Evolutionary conservation across 2,888 invertebrate species (phyloP), one percentile per base, ranked within the genome.

Genomic region (Tortricodes alternella): DNA sequence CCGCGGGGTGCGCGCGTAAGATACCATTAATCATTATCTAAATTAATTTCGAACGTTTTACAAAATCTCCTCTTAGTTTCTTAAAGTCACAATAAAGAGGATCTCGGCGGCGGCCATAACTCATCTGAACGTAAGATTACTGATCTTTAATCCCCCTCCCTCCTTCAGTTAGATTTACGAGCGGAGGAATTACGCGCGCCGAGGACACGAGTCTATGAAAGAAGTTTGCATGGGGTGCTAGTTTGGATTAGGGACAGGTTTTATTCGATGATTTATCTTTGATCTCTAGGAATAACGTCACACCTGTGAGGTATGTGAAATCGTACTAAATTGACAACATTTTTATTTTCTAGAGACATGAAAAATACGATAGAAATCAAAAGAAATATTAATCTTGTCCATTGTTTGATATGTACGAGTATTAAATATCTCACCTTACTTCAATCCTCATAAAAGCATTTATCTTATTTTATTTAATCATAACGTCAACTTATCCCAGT

Each of bases 81-180:
- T 90, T 89, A 89, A 88, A 89, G 89, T 89, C 89, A 89, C 89
- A 89, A 89, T 89, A 89, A 89, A 88, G 89, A 84, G 89, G 88
- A 83, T 83, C 82, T 80, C 74, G 78, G 73, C 71, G 73, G 67
- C 62, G 91, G 89, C 92, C 92, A 93, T 93, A 93, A 93, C 91
- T 93, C 93, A 93, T 93, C 93, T 88, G 90, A 89, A 76, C 92
- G 92, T 92, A 92, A 93, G 93, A 93, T 93, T 93, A 93, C 93
- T 93, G 93, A 93, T 93, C 93, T 94, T 93, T 93, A 93, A 93
- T 93, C 93, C 93, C 92, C 92, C 92, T 92, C 88, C 90, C 74
- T 80, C 92, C 93, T 93, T 93, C 93, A 93, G 92, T 93, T 93
- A 93, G 93, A 93, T 93, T 93, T 93, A 93, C 92, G 93, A 82